phyloP scores from a whole-genome alignment of 2,888 invertebrate genomes.

The Kuschelorhynchus macadamiae region DNA sequence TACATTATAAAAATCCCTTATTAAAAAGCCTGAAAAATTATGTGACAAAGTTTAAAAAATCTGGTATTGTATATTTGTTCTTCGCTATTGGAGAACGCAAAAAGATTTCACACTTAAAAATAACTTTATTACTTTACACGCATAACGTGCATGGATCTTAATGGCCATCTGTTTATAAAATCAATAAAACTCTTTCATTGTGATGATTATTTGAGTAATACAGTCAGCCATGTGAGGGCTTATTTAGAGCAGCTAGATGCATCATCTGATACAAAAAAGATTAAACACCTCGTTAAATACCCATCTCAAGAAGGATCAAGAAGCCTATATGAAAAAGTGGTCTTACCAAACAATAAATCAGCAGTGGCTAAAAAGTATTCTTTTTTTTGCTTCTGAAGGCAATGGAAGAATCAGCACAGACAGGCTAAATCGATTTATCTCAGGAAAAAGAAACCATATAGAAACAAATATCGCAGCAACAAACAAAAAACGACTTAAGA shows the following conservation, averaged over 20 bases:
- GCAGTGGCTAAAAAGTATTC: too few species aligned
- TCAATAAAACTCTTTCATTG: background rate
- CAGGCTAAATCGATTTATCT: too few species aligned
- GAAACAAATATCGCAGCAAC: too few species aligned
- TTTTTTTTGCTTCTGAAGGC: too few species aligned
- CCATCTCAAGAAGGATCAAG: too few species aligned
- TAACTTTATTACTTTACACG: background rate
- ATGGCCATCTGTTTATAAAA: background rate
- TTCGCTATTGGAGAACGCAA: background rate
- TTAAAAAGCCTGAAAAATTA: background rate
- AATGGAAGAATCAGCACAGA: too few species aligned
- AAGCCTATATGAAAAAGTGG: too few species aligned
- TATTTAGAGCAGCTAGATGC: slow-evolving; percentile 1
- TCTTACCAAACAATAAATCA: too few species aligned
- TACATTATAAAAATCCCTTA: background rate
- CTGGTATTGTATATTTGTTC: background rate
- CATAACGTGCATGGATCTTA: background rate
- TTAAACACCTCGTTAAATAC: too few species aligned
- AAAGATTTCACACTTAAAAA: background rate
- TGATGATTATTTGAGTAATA: too few species aligned
- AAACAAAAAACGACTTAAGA: too few species aligned
- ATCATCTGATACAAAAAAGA: background rate
- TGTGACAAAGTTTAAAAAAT: background rate
- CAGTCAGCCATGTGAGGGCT: slow-evolving; percentile 3
- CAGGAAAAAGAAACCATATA: too few species aligned